Percentiles rank a stretch among this genome's conserved stretches.
These are phyloP conservation scores for Armadillidium nasatum DNA, from an alignment of 1,140 invertebrate genomes.

Conservation along the genomic window DNA sequence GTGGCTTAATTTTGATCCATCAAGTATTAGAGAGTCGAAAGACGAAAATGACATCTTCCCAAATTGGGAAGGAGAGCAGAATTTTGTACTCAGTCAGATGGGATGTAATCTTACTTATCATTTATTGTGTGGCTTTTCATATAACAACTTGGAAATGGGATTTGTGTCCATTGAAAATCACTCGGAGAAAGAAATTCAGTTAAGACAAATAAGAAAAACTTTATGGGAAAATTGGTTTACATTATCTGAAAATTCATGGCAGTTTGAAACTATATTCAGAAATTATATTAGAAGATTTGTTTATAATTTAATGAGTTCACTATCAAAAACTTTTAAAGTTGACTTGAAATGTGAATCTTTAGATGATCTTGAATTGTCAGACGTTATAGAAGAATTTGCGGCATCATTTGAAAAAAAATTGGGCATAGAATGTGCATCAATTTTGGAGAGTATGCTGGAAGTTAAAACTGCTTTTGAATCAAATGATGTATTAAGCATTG, in stretches of 20 bases:
- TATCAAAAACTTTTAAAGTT: conserved; percentile 7
- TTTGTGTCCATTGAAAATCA: conserved; percentile 49
- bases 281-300: background rate
- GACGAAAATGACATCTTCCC: background rate
- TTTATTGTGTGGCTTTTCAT: conserved; percentile 23
- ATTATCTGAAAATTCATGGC: conserved; percentile 32
- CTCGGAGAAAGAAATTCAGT: conserved; percentile 47
- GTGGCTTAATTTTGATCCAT: background rate
- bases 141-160: conserved; percentile 24
- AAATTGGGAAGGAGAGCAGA: background rate
- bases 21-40: background rate
- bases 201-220: conserved; percentile 51
- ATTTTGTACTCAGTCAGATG: conserved; percentile 24
- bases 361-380: background rate
- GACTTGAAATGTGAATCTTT: background rate
- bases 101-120: conserved; percentile 33
- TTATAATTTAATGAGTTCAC: conserved; percentile 4
- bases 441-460: no score
- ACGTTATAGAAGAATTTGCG: no score
- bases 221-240: conserved; percentile 54
- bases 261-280: background rate
- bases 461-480: no score
- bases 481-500: background rate
- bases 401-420: no score
- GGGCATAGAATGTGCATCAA: no score